phyloP scores from a whole-genome alignment of 2,113 vertebrate species.

The Tetrax tetrax region DNA sequence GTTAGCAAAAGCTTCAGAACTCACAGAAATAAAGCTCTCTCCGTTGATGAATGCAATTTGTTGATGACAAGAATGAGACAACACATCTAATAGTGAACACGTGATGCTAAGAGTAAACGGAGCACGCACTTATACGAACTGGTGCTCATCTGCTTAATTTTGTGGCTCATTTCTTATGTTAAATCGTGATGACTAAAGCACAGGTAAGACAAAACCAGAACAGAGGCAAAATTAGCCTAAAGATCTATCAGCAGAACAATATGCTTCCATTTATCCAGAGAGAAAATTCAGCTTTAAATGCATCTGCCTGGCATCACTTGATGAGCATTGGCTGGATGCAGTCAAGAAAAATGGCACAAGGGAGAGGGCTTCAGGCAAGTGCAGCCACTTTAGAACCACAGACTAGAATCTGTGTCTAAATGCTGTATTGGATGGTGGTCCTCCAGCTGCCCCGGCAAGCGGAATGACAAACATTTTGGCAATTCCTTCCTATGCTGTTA shows the following conservation, averaged over 20 bases:
- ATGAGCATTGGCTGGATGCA: neutral
- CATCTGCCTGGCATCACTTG: neutral
- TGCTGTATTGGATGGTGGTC: neutral
- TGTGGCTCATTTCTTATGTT: neutral
- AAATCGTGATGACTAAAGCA: neutral
- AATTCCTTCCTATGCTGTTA: neutral
- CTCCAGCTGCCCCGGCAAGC: neutral
- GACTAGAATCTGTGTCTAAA: neutral
- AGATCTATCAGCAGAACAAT: neutral
- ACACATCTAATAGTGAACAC: neutral
- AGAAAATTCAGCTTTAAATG: neutral
- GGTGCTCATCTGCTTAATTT: neutral
- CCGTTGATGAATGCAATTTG: neutral
- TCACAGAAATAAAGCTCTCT: neutral
- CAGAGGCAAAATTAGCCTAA: neutral
- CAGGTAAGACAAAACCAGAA: neutral
- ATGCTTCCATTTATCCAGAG: neutral
- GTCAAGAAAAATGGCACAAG: neutral
- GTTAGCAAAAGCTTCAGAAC: neutral
- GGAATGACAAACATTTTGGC: neutral
- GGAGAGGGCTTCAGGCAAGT: neutral
- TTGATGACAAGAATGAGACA: neutral
- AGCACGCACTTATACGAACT: neutral
- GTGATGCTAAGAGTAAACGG: neutral
- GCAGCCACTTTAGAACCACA: neutral